phyloP scores from a whole-genome alignment of 2,797 vertebrate genomes.

The Paramormyrops hopkinsi region DNA sequence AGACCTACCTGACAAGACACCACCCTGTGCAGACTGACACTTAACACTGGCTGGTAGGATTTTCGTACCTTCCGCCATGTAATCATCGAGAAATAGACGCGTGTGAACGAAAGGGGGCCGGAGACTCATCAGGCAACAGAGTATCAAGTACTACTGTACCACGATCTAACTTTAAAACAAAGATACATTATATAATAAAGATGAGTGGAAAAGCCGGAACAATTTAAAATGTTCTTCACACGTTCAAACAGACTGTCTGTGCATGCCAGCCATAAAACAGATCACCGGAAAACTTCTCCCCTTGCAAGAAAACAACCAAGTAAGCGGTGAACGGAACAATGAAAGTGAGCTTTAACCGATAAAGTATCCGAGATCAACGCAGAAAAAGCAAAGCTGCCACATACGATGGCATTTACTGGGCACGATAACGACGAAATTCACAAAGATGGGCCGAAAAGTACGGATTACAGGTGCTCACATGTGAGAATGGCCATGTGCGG shows the following conservation, averaged over 20 bases:
- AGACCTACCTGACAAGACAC: not conserved
- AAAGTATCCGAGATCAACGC: not conserved
- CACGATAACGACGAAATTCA: not conserved
- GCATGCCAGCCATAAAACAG: not conserved
- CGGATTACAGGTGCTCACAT: not conserved
- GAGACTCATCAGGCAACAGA: not conserved
- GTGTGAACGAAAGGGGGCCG: not conserved
- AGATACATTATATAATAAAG: not conserved
- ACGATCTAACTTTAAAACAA: not conserved
- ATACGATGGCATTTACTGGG: not conserved
- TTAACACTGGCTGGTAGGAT: not conserved
- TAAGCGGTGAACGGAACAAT: not conserved
- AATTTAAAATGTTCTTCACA: not conserved
- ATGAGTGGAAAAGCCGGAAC: not conserved
- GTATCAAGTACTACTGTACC: not conserved
- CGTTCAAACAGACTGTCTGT: not conserved
- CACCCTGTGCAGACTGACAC: not conserved
- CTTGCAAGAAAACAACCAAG: not conserved
- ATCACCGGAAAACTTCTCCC: not conserved
- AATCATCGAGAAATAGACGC: not conserved
- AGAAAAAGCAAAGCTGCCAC: not conserved
- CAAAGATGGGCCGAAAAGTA: not conserved
- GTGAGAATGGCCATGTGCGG: slow-evolving; percentile 31
- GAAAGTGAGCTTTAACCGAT: not conserved
- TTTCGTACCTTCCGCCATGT: not conserved